A percentile compares a stretch with the other conserved stretches of the same genome.
Evolutionary conservation across 2,797 vertebrate genomes (phyloP).

Genomic region (Epinephelus coioides): DNA sequence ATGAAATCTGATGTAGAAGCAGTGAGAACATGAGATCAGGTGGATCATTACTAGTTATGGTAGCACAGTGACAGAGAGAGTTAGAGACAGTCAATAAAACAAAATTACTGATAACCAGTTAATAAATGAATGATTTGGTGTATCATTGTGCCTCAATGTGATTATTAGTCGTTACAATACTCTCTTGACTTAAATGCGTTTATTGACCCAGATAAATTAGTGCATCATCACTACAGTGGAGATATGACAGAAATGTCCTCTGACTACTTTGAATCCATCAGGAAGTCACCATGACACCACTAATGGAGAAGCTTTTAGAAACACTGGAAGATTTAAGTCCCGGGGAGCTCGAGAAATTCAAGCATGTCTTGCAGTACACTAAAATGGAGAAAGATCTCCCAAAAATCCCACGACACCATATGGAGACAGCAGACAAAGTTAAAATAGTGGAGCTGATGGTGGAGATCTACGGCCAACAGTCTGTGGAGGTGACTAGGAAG

Average conservation of each 20-base stretch:
- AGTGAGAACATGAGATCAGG: neutral
- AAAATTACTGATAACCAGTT: neutral
- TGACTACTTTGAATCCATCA: neutral
- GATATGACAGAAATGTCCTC: neutral
- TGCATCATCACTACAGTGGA: neutral
- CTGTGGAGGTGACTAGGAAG: neutral
- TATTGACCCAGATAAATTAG: neutral
- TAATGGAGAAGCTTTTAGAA: slow-evolving; percentile 7
- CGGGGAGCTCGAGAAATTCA: neutral
- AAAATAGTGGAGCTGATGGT: neutral
- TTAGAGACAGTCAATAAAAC: neutral
- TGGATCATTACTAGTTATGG: neutral
- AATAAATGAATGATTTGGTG: neutral
- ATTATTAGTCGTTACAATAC: neutral
- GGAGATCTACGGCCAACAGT: neutral
- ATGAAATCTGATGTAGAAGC: neutral
- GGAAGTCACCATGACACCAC: neutral
- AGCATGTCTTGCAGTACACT: neutral
- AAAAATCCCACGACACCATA: neutral
- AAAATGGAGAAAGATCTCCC: neutral
- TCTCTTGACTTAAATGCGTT: neutral
- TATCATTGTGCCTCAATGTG: neutral
- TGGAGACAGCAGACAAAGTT: fast-evolving
- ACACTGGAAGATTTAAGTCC: too few species aligned
- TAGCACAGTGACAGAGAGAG: neutral